Conservation (phyloP, 2,113 vertebrate genomes). For the Vimba vimba region DNA sequence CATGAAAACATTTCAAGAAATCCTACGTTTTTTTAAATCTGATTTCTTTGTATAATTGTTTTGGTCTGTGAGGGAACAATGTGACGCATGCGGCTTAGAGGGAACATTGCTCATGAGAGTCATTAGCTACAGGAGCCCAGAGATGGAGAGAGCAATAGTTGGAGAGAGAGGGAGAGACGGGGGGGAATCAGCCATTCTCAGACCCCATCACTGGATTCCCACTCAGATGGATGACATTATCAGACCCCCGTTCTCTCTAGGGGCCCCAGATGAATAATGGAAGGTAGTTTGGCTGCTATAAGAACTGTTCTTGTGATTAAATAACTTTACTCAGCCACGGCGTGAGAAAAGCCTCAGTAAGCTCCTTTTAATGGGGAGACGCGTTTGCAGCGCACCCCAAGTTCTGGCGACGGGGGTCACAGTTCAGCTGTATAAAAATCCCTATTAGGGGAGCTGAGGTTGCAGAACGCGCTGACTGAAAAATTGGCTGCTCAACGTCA, state of each 20-base stretch:
- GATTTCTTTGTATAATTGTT: background rate
- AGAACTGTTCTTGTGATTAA: constrained; percentile 81
- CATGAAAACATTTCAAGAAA: background rate
- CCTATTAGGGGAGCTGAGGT: constrained; percentile 85
- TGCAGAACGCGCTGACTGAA: constrained; percentile 84
- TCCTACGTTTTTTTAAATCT: background rate
- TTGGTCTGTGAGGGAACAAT: background rate
- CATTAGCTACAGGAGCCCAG: constrained; percentile 20
- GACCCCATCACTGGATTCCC: constrained; percentile 65
- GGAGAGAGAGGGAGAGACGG: background rate
- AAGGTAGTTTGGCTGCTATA: constrained; percentile 75
- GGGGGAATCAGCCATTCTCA: constrained; percentile 42
- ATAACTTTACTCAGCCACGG: constrained; percentile 78
- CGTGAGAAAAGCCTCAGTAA: constrained; percentile 79
- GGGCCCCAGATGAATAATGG: constrained; percentile 77
- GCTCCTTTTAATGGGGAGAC: constrained; percentile 83
- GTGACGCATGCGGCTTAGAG: background rate
- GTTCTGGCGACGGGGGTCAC: constrained; percentile 76
- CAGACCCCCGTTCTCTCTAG: constrained; percentile 68
- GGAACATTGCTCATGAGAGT: constrained; percentile 18
- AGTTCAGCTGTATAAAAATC: constrained; percentile 73
- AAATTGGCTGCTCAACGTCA: constrained; percentile 77
- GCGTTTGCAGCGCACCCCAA: constrained; percentile 74
- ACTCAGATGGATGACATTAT: constrained; percentile 75
- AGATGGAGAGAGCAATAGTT: constrained; percentile 21